Conservation (phyloP, 2,888 invertebrate genomes). For the Tetheella fluctuosa region DNA sequence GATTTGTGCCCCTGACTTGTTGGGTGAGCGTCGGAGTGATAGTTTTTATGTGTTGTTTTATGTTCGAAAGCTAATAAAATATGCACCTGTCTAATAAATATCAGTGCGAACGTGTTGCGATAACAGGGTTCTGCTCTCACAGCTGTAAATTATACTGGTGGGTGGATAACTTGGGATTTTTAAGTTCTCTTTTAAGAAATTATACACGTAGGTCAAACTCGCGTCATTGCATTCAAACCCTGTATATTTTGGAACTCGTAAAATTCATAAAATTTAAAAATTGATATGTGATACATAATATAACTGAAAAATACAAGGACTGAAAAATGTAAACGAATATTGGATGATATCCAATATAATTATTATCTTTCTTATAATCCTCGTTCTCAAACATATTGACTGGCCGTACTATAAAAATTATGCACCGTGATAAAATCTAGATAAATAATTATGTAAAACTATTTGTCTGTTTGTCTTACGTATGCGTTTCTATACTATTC, state of each 20-base stretch:
- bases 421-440: no score
- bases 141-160: slow-evolving; percentile 55
- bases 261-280: no score
- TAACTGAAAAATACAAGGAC: no score
- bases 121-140: slow-evolving; percentile 51
- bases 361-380: no score
- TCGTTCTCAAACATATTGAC: no score
- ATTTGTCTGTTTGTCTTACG: no score
- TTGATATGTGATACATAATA: neutral
- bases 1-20: slow-evolving; percentile 62
- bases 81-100: slow-evolving; percentile 69
- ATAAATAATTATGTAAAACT: no score
- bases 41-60: slow-evolving; percentile 65
- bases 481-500: no score
- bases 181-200: slow-evolving; percentile 24
- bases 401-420: no score
- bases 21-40: slow-evolving; percentile 51
- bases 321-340: no score
- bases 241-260: no score
- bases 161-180: slow-evolving; percentile 46
- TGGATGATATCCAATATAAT: no score
- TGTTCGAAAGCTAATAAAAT: slow-evolving; percentile 65
- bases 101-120: slow-evolving; percentile 53
- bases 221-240: neutral
- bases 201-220: neutral